Base-by-base conservation (phyloP, 2,113 vertebrate species). In the Mola mola region DNA sequence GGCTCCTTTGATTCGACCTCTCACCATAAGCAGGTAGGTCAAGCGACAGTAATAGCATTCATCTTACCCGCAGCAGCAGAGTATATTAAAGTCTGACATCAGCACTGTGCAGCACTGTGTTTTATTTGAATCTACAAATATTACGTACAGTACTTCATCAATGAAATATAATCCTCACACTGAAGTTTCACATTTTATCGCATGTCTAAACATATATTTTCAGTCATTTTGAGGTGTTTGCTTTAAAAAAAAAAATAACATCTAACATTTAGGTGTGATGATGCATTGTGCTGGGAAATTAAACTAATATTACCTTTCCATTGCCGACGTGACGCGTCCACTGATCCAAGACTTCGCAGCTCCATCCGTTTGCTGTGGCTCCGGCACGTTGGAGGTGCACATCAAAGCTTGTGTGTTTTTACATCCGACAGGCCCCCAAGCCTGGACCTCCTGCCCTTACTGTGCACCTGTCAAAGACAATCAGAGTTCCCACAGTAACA, bases 341-440 rank as follows among this genome's bases (percentile, higher is more conserved):
- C 44, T 71, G 78, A 66, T 73, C 48, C 67, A 40, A 61, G 56
- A 63, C 33, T 21, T 59, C 20, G 38, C 59, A 21, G 55, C 31
- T 43, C 43, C 49, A 57, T 44, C 28, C 57, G 61, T 75, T 66
- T 78, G 56, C 61, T 67, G 3, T 68, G 61, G 59, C 58, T 64
- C 41, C 50, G 64, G 42, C 44, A 29, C 19, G 38, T 55, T 66
- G 29, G 53, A 80, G 59, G 61, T 28, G 34, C 66, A 86, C 77
- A 83, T 90, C 79, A 88, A 87, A 89, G 84, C 52, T n/a, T 76
- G 72, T 72, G 78, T 77, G 75, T 75, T 85, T 34, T 82, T 68
- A 60, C 65, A 67, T 69, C 68, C 62, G 73, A 84, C 76, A 63
- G 64, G 57, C 61, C 57, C 59, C 66, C 56, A 33, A 63, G 72